These are phyloP conservation scores for Tychaedon coryphoeus DNA, from an alignment of 2,113 vertebrate genomes.

Conservation along the genomic window DNA sequence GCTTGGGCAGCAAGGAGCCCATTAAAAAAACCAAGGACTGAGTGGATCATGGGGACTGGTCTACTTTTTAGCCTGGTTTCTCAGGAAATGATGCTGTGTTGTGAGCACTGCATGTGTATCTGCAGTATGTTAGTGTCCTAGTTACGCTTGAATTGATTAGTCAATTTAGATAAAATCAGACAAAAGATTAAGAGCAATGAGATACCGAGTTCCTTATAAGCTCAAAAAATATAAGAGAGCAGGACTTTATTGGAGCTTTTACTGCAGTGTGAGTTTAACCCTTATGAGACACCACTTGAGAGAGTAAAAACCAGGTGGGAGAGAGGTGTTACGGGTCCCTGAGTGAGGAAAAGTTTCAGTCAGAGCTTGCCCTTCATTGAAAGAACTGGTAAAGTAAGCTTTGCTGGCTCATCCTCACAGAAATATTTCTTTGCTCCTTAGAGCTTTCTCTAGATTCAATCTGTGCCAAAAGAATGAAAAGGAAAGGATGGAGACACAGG, in stretches of 20 bases:
- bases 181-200: background rate
- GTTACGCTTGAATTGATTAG: background rate
- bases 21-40: background rate
- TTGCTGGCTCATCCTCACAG: background rate
- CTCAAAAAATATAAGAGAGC: background rate
- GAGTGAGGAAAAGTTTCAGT: background rate
- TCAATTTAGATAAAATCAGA: slow-evolving; percentile 9
- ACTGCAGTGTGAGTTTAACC: background rate
- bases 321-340: background rate
- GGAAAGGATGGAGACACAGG: background rate
- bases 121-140: background rate
- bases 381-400: background rate
- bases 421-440: background rate
- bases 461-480: background rate
- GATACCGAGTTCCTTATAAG: background rate
- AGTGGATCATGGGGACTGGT: background rate
- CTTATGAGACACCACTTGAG: background rate
- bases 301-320: background rate
- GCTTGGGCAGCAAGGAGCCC: background rate
- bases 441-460: background rate
- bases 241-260: background rate
- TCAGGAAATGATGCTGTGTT: background rate
- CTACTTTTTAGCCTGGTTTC: slow-evolving; percentile 19
- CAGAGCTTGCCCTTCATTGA: background rate
- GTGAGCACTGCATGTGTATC: background rate